A percentile compares a stretch with the other conserved stretches of the same genome.
These are phyloP conservation scores for Dysdera silvatica DNA, from an alignment of 1,140 invertebrate species.

Conservation along the genomic window DNA sequence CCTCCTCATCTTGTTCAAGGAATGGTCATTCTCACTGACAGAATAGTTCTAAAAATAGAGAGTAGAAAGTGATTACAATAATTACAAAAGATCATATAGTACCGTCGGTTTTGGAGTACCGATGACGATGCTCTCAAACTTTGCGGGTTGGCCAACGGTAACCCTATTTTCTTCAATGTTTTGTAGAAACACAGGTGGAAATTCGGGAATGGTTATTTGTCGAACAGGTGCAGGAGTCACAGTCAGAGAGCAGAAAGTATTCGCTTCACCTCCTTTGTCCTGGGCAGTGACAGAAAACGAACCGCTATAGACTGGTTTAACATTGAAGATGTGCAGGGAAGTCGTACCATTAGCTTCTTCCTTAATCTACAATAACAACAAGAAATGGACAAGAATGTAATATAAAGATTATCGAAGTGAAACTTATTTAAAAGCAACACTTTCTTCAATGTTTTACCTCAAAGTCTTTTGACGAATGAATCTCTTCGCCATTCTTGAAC, in stretches of 20 bases:
- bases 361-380: slow-evolving; percentile 16
- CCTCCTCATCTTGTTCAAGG: no score
- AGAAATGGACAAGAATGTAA: no score
- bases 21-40: no score
- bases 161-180: slow-evolving; percentile 52
- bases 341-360: slow-evolving; percentile 47
- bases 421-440: no score
- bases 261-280: slow-evolving; percentile 82
- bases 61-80: neutral
- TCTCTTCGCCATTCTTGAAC: slow-evolving; percentile 61
- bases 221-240: slow-evolving; percentile 45
- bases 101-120: slow-evolving; percentile 67
- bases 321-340: slow-evolving; percentile 61
- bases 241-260: slow-evolving; percentile 68
- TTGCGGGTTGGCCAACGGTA: slow-evolving; percentile 51
- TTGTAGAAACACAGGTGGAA: slow-evolving; percentile 57
- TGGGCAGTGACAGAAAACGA: slow-evolving; percentile 93
- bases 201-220: slow-evolving; percentile 1
- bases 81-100: slow-evolving; percentile 26
- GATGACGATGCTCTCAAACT: slow-evolving; percentile 61
- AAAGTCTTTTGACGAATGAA: slow-evolving; percentile 50
- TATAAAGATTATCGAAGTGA: no score
- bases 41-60: no score
- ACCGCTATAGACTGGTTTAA: slow-evolving; percentile 92
- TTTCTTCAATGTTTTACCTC: no score